These are phyloP conservation scores for Moxostoma hubbsi DNA, from an alignment of 2,797 vertebrate species.

Conservation along the genomic window DNA sequence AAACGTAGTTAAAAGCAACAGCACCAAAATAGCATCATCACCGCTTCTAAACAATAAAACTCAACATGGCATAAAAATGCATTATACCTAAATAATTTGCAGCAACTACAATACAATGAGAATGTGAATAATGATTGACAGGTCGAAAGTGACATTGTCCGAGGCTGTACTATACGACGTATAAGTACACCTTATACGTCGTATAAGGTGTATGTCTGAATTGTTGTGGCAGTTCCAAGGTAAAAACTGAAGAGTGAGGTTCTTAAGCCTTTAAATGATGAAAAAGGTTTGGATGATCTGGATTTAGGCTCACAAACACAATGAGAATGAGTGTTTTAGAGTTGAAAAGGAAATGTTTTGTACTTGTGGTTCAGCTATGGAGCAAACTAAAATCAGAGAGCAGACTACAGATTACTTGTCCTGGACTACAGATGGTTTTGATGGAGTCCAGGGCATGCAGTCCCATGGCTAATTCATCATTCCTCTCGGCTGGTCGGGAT, in stretches of 20 bases:
- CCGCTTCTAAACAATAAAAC: no score
- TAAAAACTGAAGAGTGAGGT: conserved; percentile 34
- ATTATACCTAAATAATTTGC: no score
- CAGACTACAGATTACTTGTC: background rate
- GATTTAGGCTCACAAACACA: background rate
- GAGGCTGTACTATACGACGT: no score
- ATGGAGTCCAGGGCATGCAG: conserved; percentile 49
- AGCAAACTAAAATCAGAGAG: conserved; percentile 35
- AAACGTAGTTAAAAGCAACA: no score
- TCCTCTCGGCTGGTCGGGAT: conserved; percentile 44
- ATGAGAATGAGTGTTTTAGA: conserved; percentile 12
- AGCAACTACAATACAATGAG: no score
- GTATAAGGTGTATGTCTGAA: no score
- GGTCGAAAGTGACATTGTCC: no score
- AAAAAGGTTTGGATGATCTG: background rate
- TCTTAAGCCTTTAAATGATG: conserved; percentile 18
- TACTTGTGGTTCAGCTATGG: conserved; percentile 31
- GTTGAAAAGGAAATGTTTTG: background rate
- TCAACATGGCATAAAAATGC: no score
- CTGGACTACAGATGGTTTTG: conserved; percentile 42
- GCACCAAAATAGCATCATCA: no score
- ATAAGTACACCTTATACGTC: no score
- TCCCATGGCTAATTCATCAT: conserved; percentile 56
- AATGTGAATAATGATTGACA: no score
- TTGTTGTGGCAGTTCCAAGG: background rate